Base-by-base conservation (phyloP, 2,113 vertebrate genomes). In the Chloroceryle aenea region DNA sequence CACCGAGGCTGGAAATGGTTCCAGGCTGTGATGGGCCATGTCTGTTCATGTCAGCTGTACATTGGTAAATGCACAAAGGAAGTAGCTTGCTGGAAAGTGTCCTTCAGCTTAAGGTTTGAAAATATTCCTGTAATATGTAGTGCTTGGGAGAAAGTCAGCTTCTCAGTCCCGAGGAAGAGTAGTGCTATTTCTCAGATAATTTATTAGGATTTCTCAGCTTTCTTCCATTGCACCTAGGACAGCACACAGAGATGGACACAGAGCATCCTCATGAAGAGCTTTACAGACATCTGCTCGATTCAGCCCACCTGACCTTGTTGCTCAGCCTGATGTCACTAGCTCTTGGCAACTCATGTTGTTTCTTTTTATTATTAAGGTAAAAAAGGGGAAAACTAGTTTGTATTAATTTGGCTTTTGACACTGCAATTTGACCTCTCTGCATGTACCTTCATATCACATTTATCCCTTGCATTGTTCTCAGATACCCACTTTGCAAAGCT, bases 41-140 rank as follows among this genome's bases (percentile, higher is more conserved):
- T 86, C 95, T 95, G 79, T 32, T 90, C 80, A 69, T 0, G 2
- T 94, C 92, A 97, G 90, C 90, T 80, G 85, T 86, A 82, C 85
- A 12, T 76, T 86, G 79, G 43, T 90, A 87, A 91, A 93, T 58
- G 50, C 67, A 90, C 58, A 89, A 83, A 68, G 84, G 48, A 87
- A 85, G 45, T 48, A 38, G 34, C 89, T 87, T 64, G 32, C 78
- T 58, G 42, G 63, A 95, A 90, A 95, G 92, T 0, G 10, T 75
- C 85, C 68, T 88, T 84, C 75, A 88, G 52, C 72, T 67, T 20
- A 68, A 34, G 83, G 32, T 32, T 84, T 4, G 0, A 27, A 83
- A 55, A 52, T 32, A 63, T 71, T 89, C 47, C 34, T 68, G 26
- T 76, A 76, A 87, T 76, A 62, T 2, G 1, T 52, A 20, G 26